Evolutionary conservation across 2,797 vertebrate species (phyloP), one percentile per base, ranked within the genome.

Genomic region (Pyrrhura leucotis): DNA sequence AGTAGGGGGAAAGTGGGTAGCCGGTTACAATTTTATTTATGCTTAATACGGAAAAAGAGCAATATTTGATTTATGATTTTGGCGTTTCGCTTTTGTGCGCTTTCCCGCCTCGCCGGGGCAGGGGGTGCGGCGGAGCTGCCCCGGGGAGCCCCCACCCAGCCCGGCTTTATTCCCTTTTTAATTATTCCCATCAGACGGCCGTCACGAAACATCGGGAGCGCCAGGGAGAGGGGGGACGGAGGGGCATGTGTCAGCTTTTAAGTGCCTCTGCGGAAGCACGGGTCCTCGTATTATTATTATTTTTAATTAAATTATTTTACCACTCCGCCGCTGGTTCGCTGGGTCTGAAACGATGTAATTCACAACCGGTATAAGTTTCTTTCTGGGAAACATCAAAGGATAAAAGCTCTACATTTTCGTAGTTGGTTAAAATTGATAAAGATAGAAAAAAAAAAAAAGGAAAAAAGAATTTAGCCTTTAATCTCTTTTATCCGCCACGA

Each of bases 221-320:
- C 94, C n/a, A 58, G 81, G 69, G 86, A 93, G 76, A 95, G 94
- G 91, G 86, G 92, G 88, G 95, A 93, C 62, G 73, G 92, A 94
- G 69, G 72, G 92, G 72, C 95, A 93, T 65, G 86, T 94, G 96
- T 97, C 95, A 81, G 95, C 97, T 96, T 98, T 97, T 88, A 96
- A 97, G 94, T 92, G 89, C 85, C 94, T 95, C 95, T 91, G 93
- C 35, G 91, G 96, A 98, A 96, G 93, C 96, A 92, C 82, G 56
- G 93, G 88, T 95, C 93, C 85, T 96, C 94, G 71, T 96, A 96
- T 95, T 95, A 93, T 95, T 95, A 92, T 95, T 94, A 87, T 96
- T 98, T 97, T 97, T 97, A 98, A 98, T 98, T 98, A 98, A 97
- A 97, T 97, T 98, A 98, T 98, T 97, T 96, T 79, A 67, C 85